Percentiles rank a stretch among this genome's conserved stretches.
Conservation (phyloP, 2,113 vertebrate genomes). For the Sinocyclocheilus maitianheensis region DNA sequence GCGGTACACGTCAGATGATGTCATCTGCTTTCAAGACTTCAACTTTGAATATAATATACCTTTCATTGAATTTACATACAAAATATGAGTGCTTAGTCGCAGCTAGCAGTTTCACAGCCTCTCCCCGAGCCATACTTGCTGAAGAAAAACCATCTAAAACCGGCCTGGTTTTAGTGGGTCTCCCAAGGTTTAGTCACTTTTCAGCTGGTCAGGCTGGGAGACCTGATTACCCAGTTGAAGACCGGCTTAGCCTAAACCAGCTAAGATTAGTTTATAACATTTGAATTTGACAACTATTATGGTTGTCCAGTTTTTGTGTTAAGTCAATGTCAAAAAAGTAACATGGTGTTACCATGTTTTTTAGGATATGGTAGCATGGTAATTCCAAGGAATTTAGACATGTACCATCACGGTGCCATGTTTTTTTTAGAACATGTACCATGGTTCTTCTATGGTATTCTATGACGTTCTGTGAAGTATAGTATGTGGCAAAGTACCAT, state of each 20-base stretch:
- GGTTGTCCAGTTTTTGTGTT: neutral
- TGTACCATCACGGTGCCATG: too few species aligned
- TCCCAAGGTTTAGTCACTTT: neutral
- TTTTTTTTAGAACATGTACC: too few species aligned
- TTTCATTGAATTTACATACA: neutral
- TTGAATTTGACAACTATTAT: neutral
- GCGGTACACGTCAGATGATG: neutral
- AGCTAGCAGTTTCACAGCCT: neutral
- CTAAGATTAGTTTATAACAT: too few species aligned
- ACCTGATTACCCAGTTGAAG: neutral
- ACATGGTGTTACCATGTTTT: neutral
- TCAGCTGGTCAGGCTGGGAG: neutral
- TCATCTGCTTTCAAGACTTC: conserved; percentile 4
- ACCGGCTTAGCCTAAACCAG: neutral
- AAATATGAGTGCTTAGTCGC: neutral
- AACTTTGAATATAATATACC: neutral
- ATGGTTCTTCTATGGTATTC: too few species aligned
- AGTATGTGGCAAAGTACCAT: too few species aligned
- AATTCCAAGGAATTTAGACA: neutral
- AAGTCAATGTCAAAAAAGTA: neutral
- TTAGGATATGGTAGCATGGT: neutral
- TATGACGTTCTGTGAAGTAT: too few species aligned
- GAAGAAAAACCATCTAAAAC: neutral
- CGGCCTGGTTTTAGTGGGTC: neutral
- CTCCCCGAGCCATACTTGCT: neutral